Percentiles rank a stretch among this genome's conserved stretches.
These are phyloP conservation scores for Craseonycteris thonglongyai DNA, from an alignment of 2,113 vertebrate genomes.

Conservation along the genomic window DNA sequence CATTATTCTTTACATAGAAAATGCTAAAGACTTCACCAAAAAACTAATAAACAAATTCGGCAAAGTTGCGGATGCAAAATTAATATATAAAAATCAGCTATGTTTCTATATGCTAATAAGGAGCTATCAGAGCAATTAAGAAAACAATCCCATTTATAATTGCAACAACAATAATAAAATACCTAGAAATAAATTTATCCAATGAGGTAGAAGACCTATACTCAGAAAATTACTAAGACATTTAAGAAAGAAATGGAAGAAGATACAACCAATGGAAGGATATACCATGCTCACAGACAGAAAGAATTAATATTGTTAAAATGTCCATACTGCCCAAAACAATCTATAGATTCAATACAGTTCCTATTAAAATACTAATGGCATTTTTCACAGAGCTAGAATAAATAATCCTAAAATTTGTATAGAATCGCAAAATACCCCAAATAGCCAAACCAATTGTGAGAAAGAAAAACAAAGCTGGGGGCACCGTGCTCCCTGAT, in stretches of 20 bases:
- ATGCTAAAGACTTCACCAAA: fast-evolving
- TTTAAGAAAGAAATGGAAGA: not conserved
- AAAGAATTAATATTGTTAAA: not conserved
- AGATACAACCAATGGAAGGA: not conserved
- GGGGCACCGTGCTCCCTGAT: no score
- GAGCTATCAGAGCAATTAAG: no score
- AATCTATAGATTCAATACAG: not conserved
- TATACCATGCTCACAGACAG: fast-evolving
- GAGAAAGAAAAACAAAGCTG: not conserved
- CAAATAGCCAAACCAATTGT: not conserved
- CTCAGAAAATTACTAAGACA: not conserved
- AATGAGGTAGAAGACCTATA: not conserved
- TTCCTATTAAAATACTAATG: not conserved
- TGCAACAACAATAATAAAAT: not conserved
- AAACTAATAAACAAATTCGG: fast-evolving
- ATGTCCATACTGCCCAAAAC: not conserved
- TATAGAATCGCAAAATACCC: not conserved
- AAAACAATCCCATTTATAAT: not conserved
- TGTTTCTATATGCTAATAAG: fast-evolving
- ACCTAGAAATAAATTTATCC: not conserved
- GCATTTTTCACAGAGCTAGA: not conserved
- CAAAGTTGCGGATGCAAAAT: not conserved
- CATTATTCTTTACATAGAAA: not conserved
- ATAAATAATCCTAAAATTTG: not conserved
- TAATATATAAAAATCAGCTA: no score